phyloP scores from a whole-genome alignment of 2,797 vertebrate genomes.

The Anolis apletophallus region DNA sequence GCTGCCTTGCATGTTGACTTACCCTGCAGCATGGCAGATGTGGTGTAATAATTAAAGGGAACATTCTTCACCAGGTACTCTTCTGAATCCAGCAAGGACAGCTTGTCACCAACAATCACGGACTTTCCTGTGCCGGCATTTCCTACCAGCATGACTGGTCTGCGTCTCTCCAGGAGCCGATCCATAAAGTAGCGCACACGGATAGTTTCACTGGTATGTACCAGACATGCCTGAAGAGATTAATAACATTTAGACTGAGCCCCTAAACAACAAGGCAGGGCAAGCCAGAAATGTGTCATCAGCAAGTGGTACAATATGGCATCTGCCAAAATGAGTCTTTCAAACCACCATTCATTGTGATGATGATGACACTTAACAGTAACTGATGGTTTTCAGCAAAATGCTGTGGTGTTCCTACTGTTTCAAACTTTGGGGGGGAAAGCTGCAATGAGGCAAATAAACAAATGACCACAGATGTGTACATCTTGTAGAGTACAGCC shows the following conservation, averaged over 20 bases:
- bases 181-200: constrained; percentile 90
- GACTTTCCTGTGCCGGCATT: constrained; percentile 91
- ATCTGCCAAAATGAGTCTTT: not conserved
- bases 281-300: not conserved
- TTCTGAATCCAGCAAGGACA: constrained; percentile 84
- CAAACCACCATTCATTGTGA: not conserved
- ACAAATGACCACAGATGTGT: not conserved
- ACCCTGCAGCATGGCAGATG: constrained; percentile 96
- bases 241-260: rapidly evolving
- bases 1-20: constrained; percentile 26
- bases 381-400: not conserved
- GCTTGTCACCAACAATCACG: constrained; percentile 87
- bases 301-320: not conserved
- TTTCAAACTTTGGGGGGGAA: not conserved
- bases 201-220: constrained; percentile 90
- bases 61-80: constrained; percentile 89
- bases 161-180: constrained; percentile 81
- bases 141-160: constrained; percentile 93
- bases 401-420: not conserved
- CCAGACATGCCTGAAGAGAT: constrained; percentile 86
- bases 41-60: constrained; percentile 95
- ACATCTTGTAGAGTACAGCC: not conserved
- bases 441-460: not conserved
- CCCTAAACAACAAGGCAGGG: not conserved
- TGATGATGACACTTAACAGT: not conserved